Conservation (phyloP, 2,888 invertebrate species). For the Sinodicranocentrus sp. region DNA sequence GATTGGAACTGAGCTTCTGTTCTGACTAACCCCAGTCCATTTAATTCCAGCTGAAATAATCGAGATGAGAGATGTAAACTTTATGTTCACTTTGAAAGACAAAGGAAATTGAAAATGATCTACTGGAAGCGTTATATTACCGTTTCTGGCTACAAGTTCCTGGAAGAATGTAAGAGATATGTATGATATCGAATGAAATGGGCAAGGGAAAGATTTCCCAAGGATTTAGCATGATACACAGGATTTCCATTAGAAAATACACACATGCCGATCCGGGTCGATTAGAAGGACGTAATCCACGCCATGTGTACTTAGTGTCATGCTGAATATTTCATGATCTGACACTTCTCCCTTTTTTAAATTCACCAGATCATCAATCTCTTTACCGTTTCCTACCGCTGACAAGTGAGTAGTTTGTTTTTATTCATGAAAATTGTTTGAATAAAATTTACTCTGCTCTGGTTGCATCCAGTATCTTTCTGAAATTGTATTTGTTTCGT, state of each 20-base stretch:
- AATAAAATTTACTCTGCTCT: neutral
- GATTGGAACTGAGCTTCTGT: too few relatives aligned
- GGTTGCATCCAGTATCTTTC: neutral
- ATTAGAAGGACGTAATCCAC: neutral
- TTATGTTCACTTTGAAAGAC: too few relatives aligned
- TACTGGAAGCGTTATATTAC: too few relatives aligned
- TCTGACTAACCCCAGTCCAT: too few relatives aligned
- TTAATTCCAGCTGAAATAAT: too few relatives aligned
- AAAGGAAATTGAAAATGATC: too few relatives aligned
- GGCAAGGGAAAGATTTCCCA: conserved; percentile 15
- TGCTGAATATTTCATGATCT: conserved; percentile 47
- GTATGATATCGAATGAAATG: too few relatives aligned
- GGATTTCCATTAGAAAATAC: conserved; percentile 60
- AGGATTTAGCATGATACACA: conserved; percentile 51
- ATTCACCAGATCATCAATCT: conserved; percentile 60
- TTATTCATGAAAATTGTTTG: conserved; percentile 51
- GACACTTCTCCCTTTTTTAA: conserved; percentile 49
- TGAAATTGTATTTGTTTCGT: neutral
- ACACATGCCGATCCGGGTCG: conserved; percentile 32
- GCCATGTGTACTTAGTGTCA: conserved; percentile 15
- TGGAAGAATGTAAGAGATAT: too few relatives aligned
- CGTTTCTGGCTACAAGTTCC: too few relatives aligned
- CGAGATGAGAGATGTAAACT: too few relatives aligned
- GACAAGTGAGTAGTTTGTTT: conserved; percentile 27
- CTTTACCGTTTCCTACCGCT: conserved; percentile 38